Conservation (phyloP, 2,113 vertebrate genomes). For the Mus spicilegus region DNA sequence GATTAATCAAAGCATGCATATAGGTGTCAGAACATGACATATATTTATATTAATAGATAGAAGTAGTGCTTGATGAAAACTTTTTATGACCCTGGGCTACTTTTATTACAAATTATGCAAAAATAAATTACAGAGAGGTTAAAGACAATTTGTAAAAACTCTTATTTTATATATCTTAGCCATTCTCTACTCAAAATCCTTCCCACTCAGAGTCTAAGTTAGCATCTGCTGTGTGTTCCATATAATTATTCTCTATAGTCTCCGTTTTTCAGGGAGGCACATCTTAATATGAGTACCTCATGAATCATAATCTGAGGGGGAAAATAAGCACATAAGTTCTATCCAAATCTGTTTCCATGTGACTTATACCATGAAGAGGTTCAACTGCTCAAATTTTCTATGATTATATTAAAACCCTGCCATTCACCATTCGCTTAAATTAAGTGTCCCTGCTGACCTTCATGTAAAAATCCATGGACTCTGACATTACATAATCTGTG, state of each 20-base stretch:
- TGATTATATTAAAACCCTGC: background rate
- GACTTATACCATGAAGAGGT: background rate
- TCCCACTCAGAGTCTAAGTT: background rate
- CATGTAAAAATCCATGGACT: background rate
- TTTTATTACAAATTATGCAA: background rate
- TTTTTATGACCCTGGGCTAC: background rate
- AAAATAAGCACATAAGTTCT: background rate
- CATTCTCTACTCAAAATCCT: background rate
- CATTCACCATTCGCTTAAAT: background rate
- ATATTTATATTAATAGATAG: too few relatives aligned
- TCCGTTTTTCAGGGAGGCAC: background rate
- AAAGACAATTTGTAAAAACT: conserved; percentile 36
- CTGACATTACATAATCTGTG: background rate
- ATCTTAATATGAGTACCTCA: background rate
- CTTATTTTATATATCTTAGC: background rate
- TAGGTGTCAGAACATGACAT: too few relatives aligned
- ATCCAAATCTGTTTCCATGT: background rate
- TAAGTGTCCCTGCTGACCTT: background rate
- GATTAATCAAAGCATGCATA: too few relatives aligned
- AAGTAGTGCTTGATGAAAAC: too few relatives aligned
- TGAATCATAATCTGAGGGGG: background rate
- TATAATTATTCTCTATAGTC: background rate
- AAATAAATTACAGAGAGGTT: background rate
- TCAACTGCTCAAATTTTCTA: background rate
- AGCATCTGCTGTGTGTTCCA: background rate